Evolutionary conservation across 2,888 invertebrate species (phyloP), one percentile per base, ranked within the genome.

Genomic region (Selenia dentaria): DNA sequence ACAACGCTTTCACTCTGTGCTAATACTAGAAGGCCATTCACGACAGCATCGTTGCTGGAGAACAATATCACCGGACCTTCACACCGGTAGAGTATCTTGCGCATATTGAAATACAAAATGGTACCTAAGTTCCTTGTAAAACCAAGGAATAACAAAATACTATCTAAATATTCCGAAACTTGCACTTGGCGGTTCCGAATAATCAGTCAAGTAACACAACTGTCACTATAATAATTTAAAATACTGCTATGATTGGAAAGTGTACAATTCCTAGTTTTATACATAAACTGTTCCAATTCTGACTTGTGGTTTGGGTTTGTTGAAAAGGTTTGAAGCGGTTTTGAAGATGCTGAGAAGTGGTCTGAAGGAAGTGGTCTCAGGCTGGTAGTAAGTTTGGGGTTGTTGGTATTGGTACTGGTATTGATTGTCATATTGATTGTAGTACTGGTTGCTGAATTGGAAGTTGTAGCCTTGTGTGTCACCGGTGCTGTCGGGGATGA

Each of bases 401-500:
- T 80, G 76, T 36, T 74, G 78, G 49, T 80, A 80, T 36, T 79
- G 85, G 65, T 79, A 81, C 34, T 80, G 77, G 54, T 79, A 82
- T 48, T 83, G 78, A 59, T 82, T 74, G 62, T 81, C 77, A 66
- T 79, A 82, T 48, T 83, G 78, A 59, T 82, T 74, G 64, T 81
- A 77, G 65, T 52, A 79, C 49, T 43, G 43, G 26, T 43, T 43
- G 22, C 20, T 37, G 38, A 83, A 56, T 16, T 56, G 83, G 59
- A 80, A 88, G 70, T 87, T 84, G 77, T 74, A 87, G 51, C 68
- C 71, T 14, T 79, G 81, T 11, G 79, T 67, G 50, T 84, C 83
- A 49, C 77, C 81, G 51, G 86, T 78, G 85, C 91, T 92, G 82
- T 90, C 92, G 62, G 88, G 85, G 69, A 90, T 92, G 78, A 82